Evolutionary conservation across 1,140 invertebrate genomes (phyloP), one percentile per base, ranked within the genome.

Genomic region (Gonatopus flavifemur): DNA sequence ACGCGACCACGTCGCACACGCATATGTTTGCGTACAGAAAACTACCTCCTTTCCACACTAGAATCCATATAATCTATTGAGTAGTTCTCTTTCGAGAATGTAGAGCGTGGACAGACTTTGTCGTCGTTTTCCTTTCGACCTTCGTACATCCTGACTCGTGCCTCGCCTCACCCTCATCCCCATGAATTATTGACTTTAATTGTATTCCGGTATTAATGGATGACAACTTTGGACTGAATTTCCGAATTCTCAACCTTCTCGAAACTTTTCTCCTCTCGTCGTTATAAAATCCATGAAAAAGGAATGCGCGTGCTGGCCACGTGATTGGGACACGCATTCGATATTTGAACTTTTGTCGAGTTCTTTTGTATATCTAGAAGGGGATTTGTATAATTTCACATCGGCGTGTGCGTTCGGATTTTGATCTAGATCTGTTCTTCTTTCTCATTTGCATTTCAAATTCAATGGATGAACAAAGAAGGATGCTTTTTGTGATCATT

Each of bases 151-250:
- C 25, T 18, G 43, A 22, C 38, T 40, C 42, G 30, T 36, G 21
- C 28, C 22, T 8, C 2, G 24, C 1, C 16, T 50, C 20, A 18
- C 10, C 33, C 28, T 21, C 25, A 13, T 7, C 33, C 4, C 13
- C 9, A 44, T 77, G 72, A 75, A 77, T 74, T 75, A 77, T 77
- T 74, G 70, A 60, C 62, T 53, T 72, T 73, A 73, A 75, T 77
- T 75, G 69, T 73, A 35, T 37, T 31, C 44, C 45, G 56, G 33
- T 59, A n/a, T n/a, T n/a, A 62, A 62, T 59, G 50, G 49, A n/a
- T n/a, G n/a, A 24, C 37, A 32, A 42, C 19, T 37, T 49, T 38
- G 44, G 65, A 72, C 67, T n/a, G 70, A 75, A 75, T 74, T 68
- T 67, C 59, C 64, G 55, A 52, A 30, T 50, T 44, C 44, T 39